A percentile compares a stretch with the other conserved stretches of the same genome.
phyloP scores from a whole-genome alignment of 92 coral and sea anemone species.

The Pocillopora meandrina region DNA sequence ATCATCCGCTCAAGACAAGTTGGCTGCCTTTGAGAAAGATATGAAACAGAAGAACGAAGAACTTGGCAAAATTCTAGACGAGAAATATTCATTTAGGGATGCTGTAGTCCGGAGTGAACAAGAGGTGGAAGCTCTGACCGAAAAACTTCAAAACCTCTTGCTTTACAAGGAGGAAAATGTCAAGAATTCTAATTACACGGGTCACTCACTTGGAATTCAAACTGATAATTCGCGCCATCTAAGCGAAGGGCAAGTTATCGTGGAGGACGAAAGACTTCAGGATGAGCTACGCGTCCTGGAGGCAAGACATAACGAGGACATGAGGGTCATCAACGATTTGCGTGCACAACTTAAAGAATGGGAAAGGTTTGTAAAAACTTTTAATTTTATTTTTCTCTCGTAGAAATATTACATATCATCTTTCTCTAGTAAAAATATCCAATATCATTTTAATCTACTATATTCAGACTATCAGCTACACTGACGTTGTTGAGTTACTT shows the following conservation, averaged over 20 bases:
- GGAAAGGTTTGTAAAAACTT: constrained; percentile 73
- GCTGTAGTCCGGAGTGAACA: constrained; percentile 58
- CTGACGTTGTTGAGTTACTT: background rate
- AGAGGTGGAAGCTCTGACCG: constrained; percentile 48
- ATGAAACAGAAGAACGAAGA: constrained; percentile 49
- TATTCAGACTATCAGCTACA: constrained; percentile 1
- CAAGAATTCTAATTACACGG: background rate
- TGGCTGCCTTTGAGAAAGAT: constrained; percentile 41
- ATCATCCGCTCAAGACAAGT: constrained; percentile 38
- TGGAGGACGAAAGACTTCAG: constrained; percentile 29
- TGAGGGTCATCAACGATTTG: constrained; percentile 52
- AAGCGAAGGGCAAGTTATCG: background rate
- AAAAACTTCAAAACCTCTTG: constrained; percentile 36
- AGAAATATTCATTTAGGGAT: constrained; percentile 45
- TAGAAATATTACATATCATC: background rate
- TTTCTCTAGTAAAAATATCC: background rate
- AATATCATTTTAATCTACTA: constrained; percentile 8
- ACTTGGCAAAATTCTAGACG: constrained; percentile 42
- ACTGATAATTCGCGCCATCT: background rate
- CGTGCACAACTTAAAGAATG: constrained; percentile 60
- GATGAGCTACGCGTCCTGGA: constrained; percentile 48
- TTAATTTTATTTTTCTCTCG: background rate
- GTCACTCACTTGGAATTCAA: constrained; percentile 9
- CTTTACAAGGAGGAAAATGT: constrained; percentile 18
- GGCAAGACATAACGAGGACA: constrained; percentile 50